phyloP scores from a whole-genome alignment of 1,140 invertebrate genomes.

The Cydia splendana region DNA sequence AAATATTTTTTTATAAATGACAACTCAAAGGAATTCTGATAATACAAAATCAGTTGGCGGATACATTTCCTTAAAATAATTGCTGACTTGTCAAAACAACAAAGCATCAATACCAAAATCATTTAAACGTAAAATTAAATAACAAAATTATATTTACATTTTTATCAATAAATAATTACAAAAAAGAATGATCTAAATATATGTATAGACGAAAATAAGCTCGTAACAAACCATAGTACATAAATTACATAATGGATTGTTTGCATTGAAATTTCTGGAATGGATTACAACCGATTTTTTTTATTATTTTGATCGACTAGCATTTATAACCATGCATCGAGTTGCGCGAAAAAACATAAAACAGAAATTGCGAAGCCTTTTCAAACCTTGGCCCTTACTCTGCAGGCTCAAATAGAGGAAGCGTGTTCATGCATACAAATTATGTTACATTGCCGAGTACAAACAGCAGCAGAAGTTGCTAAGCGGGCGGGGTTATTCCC shows the following conservation, averaged over 20 bases:
- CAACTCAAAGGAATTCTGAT: slow-evolving; percentile 48
- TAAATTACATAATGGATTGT: slow-evolving; percentile 5
- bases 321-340: neutral
- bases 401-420: neutral
- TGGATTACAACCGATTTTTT: slow-evolving; percentile 1
- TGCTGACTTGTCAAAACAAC: slow-evolving; percentile 45
- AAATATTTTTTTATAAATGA: slow-evolving; percentile 51
- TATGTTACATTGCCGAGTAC: no score
- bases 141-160: slow-evolving; percentile 77
- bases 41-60: slow-evolving; percentile 41
- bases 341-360: neutral
- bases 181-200: slow-evolving; percentile 41
- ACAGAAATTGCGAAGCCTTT: neutral
- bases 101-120: slow-evolving; percentile 57
- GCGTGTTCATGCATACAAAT: no score
- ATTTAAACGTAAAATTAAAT: slow-evolving; percentile 74
- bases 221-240: slow-evolving; percentile 56
- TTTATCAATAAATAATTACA: slow-evolving; percentile 75
- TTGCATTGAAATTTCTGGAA: neutral
- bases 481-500: no score
- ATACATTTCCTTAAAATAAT: slow-evolving; percentile 39
- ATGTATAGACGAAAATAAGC: slow-evolving; percentile 44
- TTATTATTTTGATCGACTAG: neutral
- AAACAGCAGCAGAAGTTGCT: no score
- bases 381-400: neutral